Conservation (phyloP, 1,140 invertebrate species). For the Planococcus citri region DNA sequence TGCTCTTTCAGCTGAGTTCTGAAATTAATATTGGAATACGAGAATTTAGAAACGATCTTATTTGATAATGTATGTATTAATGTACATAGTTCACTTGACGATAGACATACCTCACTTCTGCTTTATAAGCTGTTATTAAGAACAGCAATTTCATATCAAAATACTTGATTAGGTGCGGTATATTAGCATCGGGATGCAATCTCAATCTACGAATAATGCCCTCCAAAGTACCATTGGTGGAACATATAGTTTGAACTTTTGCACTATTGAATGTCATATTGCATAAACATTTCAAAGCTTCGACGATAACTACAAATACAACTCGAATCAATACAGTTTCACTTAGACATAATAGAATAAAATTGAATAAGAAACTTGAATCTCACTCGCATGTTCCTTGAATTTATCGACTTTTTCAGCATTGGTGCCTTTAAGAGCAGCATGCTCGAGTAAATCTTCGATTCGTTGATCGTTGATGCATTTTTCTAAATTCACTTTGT, state of each 20-base stretch:
- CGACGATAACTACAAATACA: conserved; percentile 45
- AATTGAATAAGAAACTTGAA: not conserved
- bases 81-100: not conserved
- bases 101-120: conserved; percentile 40
- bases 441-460: conserved; percentile 47
- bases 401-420: conserved; percentile 14
- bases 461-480: conserved; percentile 54
- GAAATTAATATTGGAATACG: conserved; percentile 20
- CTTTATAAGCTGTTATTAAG: conserved; percentile 67
- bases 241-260: conserved; percentile 52
- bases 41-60: too few relatives aligned
- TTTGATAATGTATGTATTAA: too few relatives aligned
- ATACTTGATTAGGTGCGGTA: conserved; percentile 55
- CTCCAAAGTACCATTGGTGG: conserved; percentile 56
- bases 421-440: conserved; percentile 36
- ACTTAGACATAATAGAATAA: not conserved
- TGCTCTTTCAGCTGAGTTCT: conserved; percentile 59
- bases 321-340: not conserved
- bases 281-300: conserved; percentile 76
- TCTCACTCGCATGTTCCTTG: conserved; percentile 21
- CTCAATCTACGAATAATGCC: conserved; percentile 60
- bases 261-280: conserved; percentile 76
- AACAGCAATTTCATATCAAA: conserved; percentile 83
- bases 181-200: conserved; percentile 44
- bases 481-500: conserved; percentile 56